Base-by-base conservation (phyloP, 2,888 invertebrate genomes). In the Elysia crispata region DNA sequence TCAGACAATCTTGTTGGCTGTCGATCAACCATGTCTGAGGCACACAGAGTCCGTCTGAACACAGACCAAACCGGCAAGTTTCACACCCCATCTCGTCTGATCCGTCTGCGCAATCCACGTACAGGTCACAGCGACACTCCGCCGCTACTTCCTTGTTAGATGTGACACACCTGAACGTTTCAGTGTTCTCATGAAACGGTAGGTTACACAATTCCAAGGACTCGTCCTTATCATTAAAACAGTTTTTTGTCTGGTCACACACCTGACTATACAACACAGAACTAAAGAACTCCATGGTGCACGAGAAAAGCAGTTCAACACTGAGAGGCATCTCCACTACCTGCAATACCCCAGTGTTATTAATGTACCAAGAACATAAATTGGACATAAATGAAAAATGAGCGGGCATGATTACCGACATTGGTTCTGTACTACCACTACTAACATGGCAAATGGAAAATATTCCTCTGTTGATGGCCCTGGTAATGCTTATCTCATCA, bases 1-100 rank as follows among this genome's bases (percentile, higher is more conserved):
- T 11, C 41, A 3, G 11, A 18, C 77, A 77, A 41, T 77, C 77
- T 8, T 60, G 41, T n/a, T 70, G 70, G 13, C 70, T 62, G 62
- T 77, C 77, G 11, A 33, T 62, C 31, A 77, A 41, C 77, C 69
- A 70, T 18, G 69, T 69, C 1, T 33, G 30, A 30, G 69, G 77
- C 8, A 50, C 33, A n/a, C 77, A 77, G 20, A 69, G 41, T 18
- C 77, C 77, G 60, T 77, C 77, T 23, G 33, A 41, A 60, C 77
- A 77, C 5, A 67, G 30, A 1, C 57, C 41, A 23, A 69, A 69
- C 41, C 57, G 77, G 25, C 77, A 77, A 0, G 13, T 28, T 0
- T 41, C 60, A 18, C 77, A 77, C 1, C 57, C 69, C 25, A 5
- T 33, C 57, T 77, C 77, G 33, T 77, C 77, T 11, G 67, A 57